Base-by-base conservation (phyloP, 1,140 invertebrate genomes). In the Drosophila truncata region DNA sequence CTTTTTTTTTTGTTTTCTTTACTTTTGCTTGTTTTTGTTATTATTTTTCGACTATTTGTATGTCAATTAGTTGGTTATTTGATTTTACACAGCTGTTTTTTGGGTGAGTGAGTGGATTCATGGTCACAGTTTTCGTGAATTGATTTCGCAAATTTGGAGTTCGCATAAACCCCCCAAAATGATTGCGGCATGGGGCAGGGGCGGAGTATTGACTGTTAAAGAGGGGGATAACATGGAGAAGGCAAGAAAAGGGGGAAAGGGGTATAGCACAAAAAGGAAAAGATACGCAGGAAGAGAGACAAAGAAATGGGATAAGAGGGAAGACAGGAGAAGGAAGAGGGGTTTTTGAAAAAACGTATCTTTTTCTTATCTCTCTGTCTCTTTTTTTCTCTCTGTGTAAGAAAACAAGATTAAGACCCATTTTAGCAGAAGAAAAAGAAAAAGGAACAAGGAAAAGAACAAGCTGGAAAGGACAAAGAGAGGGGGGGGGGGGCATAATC, bases 341-440 rank as follows among this genome's bases (percentile, higher is more conserved):
- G 67, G 87, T 76, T 87, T 86, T 67, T 46, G 77, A 62, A 49
- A 87, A 85, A n/a, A n/a, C n/a, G 74, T 70, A 67, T 27, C 14
- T 10, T 11, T 9, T n/a, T 41, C 5, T n/a, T 9, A 29, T 29
- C 59, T 66, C 25, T 14, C 20, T 16, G 11, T 4, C 7, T 13
- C 20, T 37, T 33, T 37, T 9, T 67, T 20, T 39, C 23, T 42
- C 18, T 44, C 11, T 67, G 42, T 66, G 62, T 67, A 66, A 16
- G 9, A 52, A 66, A 69, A 69, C 66, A 69, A 69, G 66, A 69
- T 69, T 69, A 69, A 67, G 62, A 41, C 62, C 61, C 62, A 49
- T 47, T 65, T 49, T 23, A 35, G 13, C 11, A 31, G 33, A 3
- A 33, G 37, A n/a, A 23, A 4, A 23, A 29, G 20, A 39, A 20